Evolutionary conservation across 2,113 vertebrate genomes (phyloP), one percentile per base, ranked within the genome.

Genomic region (Thinocorus orbignyianus): DNA sequence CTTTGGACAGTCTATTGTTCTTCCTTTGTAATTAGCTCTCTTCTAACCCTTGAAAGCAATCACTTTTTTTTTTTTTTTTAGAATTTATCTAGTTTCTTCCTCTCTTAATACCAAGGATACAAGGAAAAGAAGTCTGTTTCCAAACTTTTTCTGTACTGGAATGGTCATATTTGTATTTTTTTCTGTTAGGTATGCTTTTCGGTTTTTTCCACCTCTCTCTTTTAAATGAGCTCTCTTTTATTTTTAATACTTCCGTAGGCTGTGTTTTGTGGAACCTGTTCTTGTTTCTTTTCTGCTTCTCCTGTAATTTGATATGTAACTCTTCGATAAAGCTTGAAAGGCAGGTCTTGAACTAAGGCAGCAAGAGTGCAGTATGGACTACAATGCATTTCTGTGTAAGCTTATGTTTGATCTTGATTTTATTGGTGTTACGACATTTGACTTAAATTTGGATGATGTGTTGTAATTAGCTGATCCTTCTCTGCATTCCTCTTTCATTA

Each of bases 141-240:
- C 10, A 17, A 37, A 55, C 68, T 37, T 68, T 5, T 61, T 73
- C 18, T 3, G 4, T 62, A 13, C 8, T 0, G 0, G 5, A 69
- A 44, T 31, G 17, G 23, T 3, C 1, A 9, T 62, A 9, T 28
- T 19, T 17, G 9, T 74, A 6, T 5, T 3, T 23, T 42, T 44
- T 10, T 44, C 49, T 52, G 13, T 37, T 46, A 49, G 54, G 23
- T 48, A 23, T n/a, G n/a, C 26, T 37, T 42, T 51, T 39, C 30
- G 2, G 1, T 33, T 57, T 64, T 49, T 30, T 2, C 7, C 7
- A n/a, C 13, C 28, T 41, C 24, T 2, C 19, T 69, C n/a, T 7
- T 18, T 16, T 64, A 55, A 70, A 31, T n/a, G 6, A 69, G 7
- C 12, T 33, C 4, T 52, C 3, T 9, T 22, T 35, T 6, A 13